Percentiles rank a stretch among this genome's conserved stretches.
Conservation (phyloP, 2,797 vertebrate genomes). For the Huso huso region DNA sequence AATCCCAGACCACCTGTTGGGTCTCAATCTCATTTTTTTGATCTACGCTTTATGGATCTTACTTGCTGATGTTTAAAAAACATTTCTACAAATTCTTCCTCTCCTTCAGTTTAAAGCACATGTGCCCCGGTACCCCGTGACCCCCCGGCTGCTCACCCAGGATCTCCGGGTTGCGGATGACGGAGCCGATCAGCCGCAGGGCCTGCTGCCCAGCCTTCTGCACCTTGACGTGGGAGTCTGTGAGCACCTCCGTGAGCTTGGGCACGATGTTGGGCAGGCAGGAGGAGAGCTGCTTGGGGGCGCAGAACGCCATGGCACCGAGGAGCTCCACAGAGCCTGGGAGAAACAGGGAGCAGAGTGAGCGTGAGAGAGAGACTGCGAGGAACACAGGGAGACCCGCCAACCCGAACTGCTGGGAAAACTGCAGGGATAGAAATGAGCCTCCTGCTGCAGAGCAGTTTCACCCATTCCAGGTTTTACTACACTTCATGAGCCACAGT, state of each 20-base stretch:
- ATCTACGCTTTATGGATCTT: too few relatives aligned
- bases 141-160: conserved; percentile 62
- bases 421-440: too few relatives aligned
- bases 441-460: too few relatives aligned
- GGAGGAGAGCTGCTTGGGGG: conserved; percentile 93
- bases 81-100: too few relatives aligned
- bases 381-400: neutral
- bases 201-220: conserved; percentile 97
- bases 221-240: conserved; percentile 95
- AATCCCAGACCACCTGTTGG: too few relatives aligned
- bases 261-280: conserved; percentile 96
- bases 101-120: too few relatives aligned
- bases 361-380: neutral
- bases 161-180: conserved; percentile 97
- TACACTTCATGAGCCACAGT: too few relatives aligned
- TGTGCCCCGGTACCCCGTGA: neutral
- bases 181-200: conserved; percentile 88
- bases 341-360: neutral
- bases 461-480: too few relatives aligned
- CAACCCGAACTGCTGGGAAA: neutral
- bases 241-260: conserved; percentile 94
- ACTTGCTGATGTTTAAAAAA: too few relatives aligned
- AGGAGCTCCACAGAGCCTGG: conserved; percentile 91
- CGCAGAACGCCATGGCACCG: conserved; percentile 94
- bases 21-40: too few relatives aligned